phyloP scores from a whole-genome alignment of 2,888 invertebrate species.

The Orthosia gracilis region DNA sequence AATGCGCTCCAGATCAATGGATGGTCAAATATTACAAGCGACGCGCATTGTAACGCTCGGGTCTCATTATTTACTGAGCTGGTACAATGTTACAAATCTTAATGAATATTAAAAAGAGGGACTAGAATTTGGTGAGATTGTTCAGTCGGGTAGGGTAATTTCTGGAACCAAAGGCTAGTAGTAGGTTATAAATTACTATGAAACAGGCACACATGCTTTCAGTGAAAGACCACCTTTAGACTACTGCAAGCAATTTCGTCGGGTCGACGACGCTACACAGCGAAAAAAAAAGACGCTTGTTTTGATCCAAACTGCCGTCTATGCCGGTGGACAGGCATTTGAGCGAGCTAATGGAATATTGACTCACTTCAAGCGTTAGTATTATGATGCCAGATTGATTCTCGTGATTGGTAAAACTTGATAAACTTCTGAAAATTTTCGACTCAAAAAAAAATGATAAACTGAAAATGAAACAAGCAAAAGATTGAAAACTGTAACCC shows the following conservation, averaged over 20 bases:
- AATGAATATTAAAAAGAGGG: too few relatives aligned
- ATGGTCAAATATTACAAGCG: too few relatives aligned
- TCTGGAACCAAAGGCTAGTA: too few relatives aligned
- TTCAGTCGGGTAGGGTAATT: too few relatives aligned
- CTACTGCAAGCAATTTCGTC: conserved; percentile 37
- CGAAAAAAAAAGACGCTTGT: conserved; percentile 3
- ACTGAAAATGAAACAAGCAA: neutral
- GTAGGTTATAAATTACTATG: too few relatives aligned
- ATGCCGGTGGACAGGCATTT: conserved; percentile 13
- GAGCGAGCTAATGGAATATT: conserved; percentile 13
- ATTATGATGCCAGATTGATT: neutral
- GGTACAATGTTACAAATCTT: too few relatives aligned
- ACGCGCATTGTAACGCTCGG: too few relatives aligned
- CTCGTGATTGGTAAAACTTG: neutral
- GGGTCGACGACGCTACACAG: conserved; percentile 8
- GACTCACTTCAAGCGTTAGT: neutral
- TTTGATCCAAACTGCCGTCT: conserved; percentile 8
- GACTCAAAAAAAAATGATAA: neutral
- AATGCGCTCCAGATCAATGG: too few relatives aligned
- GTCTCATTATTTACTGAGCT: too few relatives aligned
- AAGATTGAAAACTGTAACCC: too few relatives aligned
- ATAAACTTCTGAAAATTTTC: neutral
- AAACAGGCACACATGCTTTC: neutral
- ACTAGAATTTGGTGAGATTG: too few relatives aligned
- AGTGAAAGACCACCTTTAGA: neutral